Evolutionary conservation across 2,888 invertebrate species (phyloP).

Genomic region (Drosophila neotestacea): DNA sequence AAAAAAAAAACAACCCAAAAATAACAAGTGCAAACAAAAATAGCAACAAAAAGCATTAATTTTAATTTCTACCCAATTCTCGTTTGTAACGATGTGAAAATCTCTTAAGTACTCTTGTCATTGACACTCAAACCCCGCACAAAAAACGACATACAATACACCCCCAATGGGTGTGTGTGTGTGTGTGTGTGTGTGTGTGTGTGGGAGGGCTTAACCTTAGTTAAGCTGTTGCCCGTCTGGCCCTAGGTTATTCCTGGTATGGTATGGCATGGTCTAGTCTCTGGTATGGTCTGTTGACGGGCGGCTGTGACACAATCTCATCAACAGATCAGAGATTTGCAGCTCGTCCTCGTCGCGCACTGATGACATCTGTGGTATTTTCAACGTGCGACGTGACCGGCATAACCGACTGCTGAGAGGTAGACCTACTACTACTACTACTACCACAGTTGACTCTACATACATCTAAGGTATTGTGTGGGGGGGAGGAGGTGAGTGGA

Average conservation of each 20-base stretch:
- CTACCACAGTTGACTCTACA: no score
- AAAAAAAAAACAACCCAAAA: conserved; percentile 5
- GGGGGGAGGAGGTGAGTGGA: not conserved
- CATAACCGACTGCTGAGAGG: conserved; percentile 62
- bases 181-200: conserved; percentile 21
- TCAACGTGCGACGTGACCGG: conserved; percentile 82
- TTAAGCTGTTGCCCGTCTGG: conserved; percentile 71
- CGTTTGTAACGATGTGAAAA: conserved; percentile 83
- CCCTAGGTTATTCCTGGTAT: not conserved
- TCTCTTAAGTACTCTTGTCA: conserved; percentile 84
- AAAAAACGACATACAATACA: conserved; percentile 33
- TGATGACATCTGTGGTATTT: conserved; percentile 82
- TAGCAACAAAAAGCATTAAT: conserved; percentile 73
- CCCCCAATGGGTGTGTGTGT: conserved; percentile 21
- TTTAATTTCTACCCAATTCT: conserved; percentile 82
- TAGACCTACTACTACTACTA: not conserved
- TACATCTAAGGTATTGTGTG: not conserved
- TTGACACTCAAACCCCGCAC: conserved; percentile 76
- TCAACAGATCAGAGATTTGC: conserved; percentile 82
- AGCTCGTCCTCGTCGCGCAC: conserved; percentile 75
- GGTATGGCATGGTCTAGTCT: conserved; percentile 8
- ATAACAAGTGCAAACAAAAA: conserved; percentile 25
- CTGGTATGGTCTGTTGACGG: conserved; percentile 55
- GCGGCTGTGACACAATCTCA: conserved; percentile 80
- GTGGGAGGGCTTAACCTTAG: conserved; percentile 77